Evolutionary conservation across 2,888 invertebrate genomes (phyloP), one percentile per base, ranked within the genome.

Genomic region (Parasteatoda lunata): DNA sequence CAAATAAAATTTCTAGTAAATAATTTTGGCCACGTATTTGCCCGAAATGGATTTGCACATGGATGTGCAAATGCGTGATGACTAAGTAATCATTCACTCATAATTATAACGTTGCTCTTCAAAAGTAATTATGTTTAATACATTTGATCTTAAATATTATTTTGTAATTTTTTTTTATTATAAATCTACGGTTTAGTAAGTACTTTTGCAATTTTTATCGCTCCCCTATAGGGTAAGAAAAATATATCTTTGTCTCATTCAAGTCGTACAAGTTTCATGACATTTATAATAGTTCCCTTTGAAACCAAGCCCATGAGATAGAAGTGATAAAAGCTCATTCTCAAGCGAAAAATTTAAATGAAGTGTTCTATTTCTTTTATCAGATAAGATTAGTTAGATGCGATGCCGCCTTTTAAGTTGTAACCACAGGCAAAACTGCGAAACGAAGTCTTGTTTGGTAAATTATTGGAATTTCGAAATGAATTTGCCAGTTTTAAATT

Each of bases 391-490:
- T 51, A n/a, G 45, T 48, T 52, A 72, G 83, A 30, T 30, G 30
- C 30, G 83, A 84, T 77, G 59, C 72, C 71, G 72, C 77, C 77
- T 65, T 84, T 84, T 84, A 84, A 84, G 54, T 77, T 52, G 51
- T 77, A 77, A 77, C 83, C 83, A 54, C 83, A 65, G 77, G 83
- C 76, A 77, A 77, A 65, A 47, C 71, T 66, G 54, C 13, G 65
- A 30, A 15, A 59, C 59, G 9, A 59, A 9, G 9, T 6, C 59
- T 59, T 30, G 30, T 30, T 30, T 30, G 30, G 30, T 30, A 30
- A 30, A 30, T 30, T 30, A 9, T 73, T 72, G 72, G 65, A 73
- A 30, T 77, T 70, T 52, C n/a, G 54, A 68, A 77, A 77, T 77
- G 51, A 77, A 52, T 47, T 11, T n/a, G 66, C 52, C 68, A 45